A percentile compares a stretch with the other conserved stretches of the same genome.
Evolutionary conservation across 2,888 invertebrate species (phyloP).

Genomic region (Brachynemurus nebulosus): DNA sequence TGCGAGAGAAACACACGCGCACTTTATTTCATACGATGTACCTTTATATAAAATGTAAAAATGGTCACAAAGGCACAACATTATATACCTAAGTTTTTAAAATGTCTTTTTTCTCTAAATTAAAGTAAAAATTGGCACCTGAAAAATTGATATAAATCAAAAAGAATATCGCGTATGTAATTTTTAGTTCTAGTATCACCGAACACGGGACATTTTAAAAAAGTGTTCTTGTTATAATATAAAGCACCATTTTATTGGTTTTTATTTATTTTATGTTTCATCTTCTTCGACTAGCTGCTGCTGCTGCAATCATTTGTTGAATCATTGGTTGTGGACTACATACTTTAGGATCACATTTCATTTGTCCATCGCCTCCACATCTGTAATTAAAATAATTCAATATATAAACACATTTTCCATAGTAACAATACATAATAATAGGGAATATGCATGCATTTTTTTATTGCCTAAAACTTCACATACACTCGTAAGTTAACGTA

Average conservation of each 20-base stretch:
- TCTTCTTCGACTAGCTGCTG: slow-evolving; percentile 56
- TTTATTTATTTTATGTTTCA: slow-evolving; percentile 38
- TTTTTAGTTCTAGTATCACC: slow-evolving; percentile 1
- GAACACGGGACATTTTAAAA: background rate
- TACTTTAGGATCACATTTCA: slow-evolving; percentile 85
- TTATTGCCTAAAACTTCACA: no score
- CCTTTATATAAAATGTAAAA: slow-evolving; percentile 4
- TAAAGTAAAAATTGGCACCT: slow-evolving; percentile 29
- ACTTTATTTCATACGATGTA: background rate
- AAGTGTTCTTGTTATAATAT: slow-evolving; percentile 27
- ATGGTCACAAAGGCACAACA: slow-evolving; percentile 7
- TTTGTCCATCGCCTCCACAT: slow-evolving; percentile 84
- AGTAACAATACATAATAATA: no score
- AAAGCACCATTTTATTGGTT: slow-evolving; percentile 13
- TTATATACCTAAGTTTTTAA: slow-evolving; percentile 10
- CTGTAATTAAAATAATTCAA: slow-evolving; percentile 35
- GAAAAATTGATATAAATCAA: slow-evolving; percentile 23
- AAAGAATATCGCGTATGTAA: background rate
- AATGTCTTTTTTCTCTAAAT: slow-evolving; percentile 1
- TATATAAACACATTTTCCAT: slow-evolving; percentile 6
- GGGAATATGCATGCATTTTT: no score
- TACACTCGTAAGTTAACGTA: no score
- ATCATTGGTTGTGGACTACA: slow-evolving; percentile 85
- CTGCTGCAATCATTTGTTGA: slow-evolving; percentile 78
- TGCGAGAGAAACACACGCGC: background rate